A percentile compares a stretch with the other conserved stretches of the same genome.
These are phyloP conservation scores for Dorcus parallelipipedus DNA, from an alignment of 2,888 invertebrate species.

Conservation along the genomic window DNA sequence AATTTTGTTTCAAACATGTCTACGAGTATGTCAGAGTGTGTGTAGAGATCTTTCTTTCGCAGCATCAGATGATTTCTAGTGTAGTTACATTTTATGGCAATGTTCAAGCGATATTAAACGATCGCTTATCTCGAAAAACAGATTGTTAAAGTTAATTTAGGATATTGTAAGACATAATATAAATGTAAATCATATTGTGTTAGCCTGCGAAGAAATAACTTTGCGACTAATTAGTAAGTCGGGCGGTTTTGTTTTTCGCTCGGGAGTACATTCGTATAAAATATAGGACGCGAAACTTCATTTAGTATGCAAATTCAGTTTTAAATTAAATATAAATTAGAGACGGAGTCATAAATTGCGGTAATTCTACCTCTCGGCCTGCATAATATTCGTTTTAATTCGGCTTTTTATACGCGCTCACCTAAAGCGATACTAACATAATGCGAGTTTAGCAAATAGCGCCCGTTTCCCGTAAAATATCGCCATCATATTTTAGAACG, in stretches of 20 bases:
- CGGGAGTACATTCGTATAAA: not conserved
- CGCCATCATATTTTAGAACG: not conserved
- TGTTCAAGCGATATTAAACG: too few relatives aligned
- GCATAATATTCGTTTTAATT: not conserved
- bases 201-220: slow-evolving; percentile 3
- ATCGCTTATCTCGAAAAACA: too few relatives aligned
- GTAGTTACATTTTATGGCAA: too few relatives aligned
- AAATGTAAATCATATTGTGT: not conserved
- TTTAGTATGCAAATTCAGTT: slow-evolving; percentile 11
- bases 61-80: too few relatives aligned
- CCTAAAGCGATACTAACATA: too few relatives aligned
- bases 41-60: too few relatives aligned
- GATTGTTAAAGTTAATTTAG: too few relatives aligned
- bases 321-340: slow-evolving; percentile 13
- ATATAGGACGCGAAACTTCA: slow-evolving; percentile 11
- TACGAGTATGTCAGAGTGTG: too few relatives aligned
- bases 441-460: not conserved
- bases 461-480: not conserved
- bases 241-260: slow-evolving; percentile 1
- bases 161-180: not conserved
- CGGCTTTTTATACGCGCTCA: not conserved
- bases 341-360: not conserved
- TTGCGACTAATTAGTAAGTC: slow-evolving; percentile 5
- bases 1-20: too few relatives aligned
- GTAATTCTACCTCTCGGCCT: not conserved